phyloP scores from a whole-genome alignment of 2,113 vertebrate species.

The Ptilonorhynchus violaceus region DNA sequence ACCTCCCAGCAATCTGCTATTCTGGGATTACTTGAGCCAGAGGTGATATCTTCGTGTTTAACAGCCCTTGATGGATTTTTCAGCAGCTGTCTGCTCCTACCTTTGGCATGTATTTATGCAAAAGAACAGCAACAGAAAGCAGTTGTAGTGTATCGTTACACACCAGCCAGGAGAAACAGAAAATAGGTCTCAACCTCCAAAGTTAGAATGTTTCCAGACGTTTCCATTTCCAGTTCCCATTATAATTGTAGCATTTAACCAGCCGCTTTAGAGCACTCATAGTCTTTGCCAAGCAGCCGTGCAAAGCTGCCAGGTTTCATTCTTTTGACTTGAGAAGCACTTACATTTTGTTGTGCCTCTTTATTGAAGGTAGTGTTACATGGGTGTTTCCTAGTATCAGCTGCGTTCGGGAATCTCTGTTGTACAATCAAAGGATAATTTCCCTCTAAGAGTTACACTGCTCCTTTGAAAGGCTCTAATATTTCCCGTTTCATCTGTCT shows the following conservation, averaged over 20 bases:
- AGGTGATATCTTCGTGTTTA: slow-evolving; percentile 12
- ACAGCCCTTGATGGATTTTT: slow-evolving; percentile 25
- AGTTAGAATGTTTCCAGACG: slow-evolving; percentile 10
- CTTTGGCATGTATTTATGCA: slow-evolving; percentile 33
- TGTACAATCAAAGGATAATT: slow-evolving; percentile 28
- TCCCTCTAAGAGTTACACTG: neutral
- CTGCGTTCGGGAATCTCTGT: neutral
- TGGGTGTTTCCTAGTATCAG: slow-evolving; percentile 18
- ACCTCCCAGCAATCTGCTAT: neutral
- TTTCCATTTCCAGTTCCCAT: slow-evolving; percentile 21
- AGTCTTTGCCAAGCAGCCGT: neutral
- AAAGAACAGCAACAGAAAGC: neutral
- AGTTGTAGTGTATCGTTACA: neutral
- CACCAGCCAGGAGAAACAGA: neutral
- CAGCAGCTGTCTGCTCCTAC: slow-evolving; percentile 32
- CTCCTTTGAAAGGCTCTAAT: slow-evolving; percentile 38
- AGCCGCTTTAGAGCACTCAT: neutral
- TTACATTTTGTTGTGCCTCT: neutral
- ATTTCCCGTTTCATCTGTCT: slow-evolving; percentile 40
- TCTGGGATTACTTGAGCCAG: neutral
- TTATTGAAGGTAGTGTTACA: slow-evolving; percentile 37
- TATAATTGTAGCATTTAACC: neutral
- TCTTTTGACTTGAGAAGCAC: neutral
- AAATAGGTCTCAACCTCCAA: neutral
- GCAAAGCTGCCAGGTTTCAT: neutral